phyloP scores from a whole-genome alignment of 2,113 vertebrate species.

The Parus major region DNA sequence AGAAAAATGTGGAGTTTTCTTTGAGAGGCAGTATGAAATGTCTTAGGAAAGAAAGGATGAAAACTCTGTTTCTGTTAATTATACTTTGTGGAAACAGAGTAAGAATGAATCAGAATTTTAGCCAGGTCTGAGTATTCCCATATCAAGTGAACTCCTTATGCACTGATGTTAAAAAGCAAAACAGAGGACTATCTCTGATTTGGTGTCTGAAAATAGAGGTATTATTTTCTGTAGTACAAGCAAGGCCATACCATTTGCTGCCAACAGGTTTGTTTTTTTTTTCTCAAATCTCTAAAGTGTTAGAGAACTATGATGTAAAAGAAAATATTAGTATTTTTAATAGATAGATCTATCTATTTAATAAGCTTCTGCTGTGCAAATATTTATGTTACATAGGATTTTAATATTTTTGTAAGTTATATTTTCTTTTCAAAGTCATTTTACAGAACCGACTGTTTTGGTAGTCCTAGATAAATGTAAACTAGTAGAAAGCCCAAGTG shows the following conservation, averaged over 20 bases:
- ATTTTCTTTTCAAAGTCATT: not conserved
- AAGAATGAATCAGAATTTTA: not conserved
- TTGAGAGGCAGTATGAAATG: not conserved
- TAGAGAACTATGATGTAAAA: not conserved
- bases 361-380: not conserved
- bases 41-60: not conserved
- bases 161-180: not conserved
- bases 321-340: not conserved
- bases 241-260: not conserved
- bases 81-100: not conserved
- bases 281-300: not conserved
- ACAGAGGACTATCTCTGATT: not conserved
- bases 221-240: not conserved
- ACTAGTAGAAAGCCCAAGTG: not conserved
- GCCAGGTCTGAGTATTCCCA: not conserved
- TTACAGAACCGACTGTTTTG: not conserved
- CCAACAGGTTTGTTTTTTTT: fast-evolving
- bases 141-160: not conserved
- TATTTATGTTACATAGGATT: not conserved
- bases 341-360: not conserved
- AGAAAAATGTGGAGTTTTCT: not conserved
- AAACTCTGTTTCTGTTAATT: not conserved
- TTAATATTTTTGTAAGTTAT: not conserved
- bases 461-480: not conserved
- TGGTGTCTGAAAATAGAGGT: not conserved